Evolutionary conservation across 2,797 vertebrate species (phyloP).

Genomic region (Dryobates pubescens): DNA sequence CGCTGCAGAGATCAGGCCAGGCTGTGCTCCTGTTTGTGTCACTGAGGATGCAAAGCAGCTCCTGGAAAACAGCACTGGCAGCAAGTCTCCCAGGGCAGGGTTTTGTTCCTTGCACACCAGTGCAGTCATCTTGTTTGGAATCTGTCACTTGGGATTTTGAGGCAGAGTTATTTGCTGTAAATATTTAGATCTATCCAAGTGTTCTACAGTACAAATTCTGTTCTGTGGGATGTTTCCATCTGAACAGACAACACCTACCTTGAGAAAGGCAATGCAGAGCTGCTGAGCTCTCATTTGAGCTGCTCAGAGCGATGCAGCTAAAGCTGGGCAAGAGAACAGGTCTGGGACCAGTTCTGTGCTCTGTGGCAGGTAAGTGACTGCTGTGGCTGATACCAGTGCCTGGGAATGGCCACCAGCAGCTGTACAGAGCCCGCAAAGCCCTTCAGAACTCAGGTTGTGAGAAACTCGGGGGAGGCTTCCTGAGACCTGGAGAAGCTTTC

Average conservation of each 20-base stretch:
- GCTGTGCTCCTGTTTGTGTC: neutral
- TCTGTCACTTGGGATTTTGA: neutral
- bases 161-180: neutral
- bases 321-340: neutral
- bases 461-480: neutral
- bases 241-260: neutral
- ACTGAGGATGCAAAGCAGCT: neutral
- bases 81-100: neutral
- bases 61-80: neutral
- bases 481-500: neutral
- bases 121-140: neutral
- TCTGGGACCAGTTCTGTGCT: neutral
- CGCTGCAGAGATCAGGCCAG: neutral
- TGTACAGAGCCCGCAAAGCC: neutral
- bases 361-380: neutral
- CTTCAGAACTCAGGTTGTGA: constrained; percentile 1
- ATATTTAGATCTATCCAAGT: neutral
- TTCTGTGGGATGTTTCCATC: neutral
- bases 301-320: neutral
- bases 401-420: neutral
- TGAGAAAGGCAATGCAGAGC: neutral
- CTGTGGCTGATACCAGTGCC: neutral
- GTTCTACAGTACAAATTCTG: neutral
- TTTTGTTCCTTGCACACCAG: neutral
- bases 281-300: neutral